These are phyloP conservation scores for Drosophila subquinaria DNA, from an alignment of 2,888 invertebrate genomes.

Conservation along the genomic window DNA sequence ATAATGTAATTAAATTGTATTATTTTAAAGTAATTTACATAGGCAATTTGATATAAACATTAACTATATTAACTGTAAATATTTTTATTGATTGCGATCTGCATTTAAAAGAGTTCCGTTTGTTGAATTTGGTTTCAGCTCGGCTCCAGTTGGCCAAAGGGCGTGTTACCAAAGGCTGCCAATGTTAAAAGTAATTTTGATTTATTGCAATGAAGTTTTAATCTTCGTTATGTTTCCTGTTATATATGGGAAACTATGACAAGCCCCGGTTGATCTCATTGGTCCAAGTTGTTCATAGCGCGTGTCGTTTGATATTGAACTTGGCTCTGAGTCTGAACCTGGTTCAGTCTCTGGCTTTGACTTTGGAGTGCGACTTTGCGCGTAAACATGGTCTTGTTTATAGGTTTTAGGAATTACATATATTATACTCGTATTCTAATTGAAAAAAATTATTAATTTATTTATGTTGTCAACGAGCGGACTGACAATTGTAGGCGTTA, in stretches of 20 bases:
- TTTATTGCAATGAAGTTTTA: constrained; percentile 60
- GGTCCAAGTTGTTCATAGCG: constrained; percentile 53
- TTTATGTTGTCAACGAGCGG: constrained; percentile 66
- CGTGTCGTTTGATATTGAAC: constrained; percentile 74
- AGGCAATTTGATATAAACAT: constrained; percentile 62
- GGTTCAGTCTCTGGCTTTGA: constrained; percentile 34
- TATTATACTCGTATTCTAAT: constrained; percentile 49
- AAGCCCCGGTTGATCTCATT: constrained; percentile 63
- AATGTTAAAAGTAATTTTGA: constrained; percentile 64
- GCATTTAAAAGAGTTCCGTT: constrained; percentile 38
- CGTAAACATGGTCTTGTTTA: constrained; percentile 39
- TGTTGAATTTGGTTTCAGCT: constrained; percentile 2
- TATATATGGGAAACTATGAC: constrained; percentile 44
- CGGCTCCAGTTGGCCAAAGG: constrained; percentile 49
- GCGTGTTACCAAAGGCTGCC: constrained; percentile 58
- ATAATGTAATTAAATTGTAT: not conserved
- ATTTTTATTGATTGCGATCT: constrained; percentile 54
- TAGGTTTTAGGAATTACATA: constrained; percentile 31
- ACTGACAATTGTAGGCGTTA: constrained; percentile 59
- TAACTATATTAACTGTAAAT: constrained; percentile 13
- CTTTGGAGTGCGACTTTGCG: constrained; percentile 15
- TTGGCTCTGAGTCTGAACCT: constrained; percentile 57
- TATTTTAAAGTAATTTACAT: constrained; percentile 20
- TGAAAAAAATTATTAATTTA: constrained; percentile 36
- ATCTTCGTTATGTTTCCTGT: constrained; percentile 66